Conservation (phyloP, 2,888 invertebrate species). For the Thymelicus lineola region DNA sequence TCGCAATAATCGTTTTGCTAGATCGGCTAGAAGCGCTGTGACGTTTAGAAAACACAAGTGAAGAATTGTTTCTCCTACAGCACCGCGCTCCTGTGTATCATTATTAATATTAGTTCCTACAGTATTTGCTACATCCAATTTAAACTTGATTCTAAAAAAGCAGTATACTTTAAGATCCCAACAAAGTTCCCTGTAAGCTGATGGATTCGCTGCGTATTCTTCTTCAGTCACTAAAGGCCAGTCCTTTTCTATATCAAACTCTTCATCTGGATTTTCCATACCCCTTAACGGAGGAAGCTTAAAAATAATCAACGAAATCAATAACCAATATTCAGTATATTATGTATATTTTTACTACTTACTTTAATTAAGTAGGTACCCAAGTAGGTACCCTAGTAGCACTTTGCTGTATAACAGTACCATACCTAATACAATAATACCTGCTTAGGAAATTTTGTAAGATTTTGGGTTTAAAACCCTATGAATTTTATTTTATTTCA, state of each 20-base stretch:
- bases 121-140: not conserved
- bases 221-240: conserved; percentile 87
- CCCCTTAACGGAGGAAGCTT: conserved; percentile 90
- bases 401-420: no score
- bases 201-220: conserved; percentile 87
- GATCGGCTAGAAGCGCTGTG: conserved; percentile 95
- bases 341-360: no score
- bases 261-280: conserved; percentile 94
- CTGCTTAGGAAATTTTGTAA: no score
- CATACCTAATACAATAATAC: no score
- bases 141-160: not conserved
- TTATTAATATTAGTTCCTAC: not conserved
- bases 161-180: conserved; percentile 91
- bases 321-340: not conserved
- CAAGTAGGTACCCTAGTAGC: no score
- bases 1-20: conserved; percentile 95
- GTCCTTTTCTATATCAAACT: conserved; percentile 92
- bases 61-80: conserved; percentile 97
- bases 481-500: no score
- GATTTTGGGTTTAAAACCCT: no score
- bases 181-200: conserved; percentile 92
- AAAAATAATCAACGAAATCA: not conserved
- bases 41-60: conserved; percentile 97
- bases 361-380: no score
- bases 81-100: conserved; percentile 90